Percentiles rank a stretch among this genome's conserved stretches.
phyloP scores from a whole-genome alignment of 1,140 invertebrate genomes.

The Lordiphosa collinella region DNA sequence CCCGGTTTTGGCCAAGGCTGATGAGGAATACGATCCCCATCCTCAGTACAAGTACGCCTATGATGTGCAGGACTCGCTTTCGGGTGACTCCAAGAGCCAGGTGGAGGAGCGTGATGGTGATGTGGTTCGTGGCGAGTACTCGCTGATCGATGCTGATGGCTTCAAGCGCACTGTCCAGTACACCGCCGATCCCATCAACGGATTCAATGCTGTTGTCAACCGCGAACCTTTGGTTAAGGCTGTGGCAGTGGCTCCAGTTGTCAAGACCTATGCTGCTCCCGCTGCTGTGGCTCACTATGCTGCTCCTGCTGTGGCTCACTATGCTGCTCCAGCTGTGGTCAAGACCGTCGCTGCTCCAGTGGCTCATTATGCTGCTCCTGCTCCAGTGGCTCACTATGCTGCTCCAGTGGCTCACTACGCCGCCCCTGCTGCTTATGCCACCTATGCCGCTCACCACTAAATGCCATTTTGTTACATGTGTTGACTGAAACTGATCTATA shows the following conservation, averaged over 20 bases:
- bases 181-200: slow-evolving; percentile 67
- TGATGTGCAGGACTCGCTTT: slow-evolving; percentile 80
- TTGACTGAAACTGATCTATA: slow-evolving; percentile 22
- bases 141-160: slow-evolving; percentile 67
- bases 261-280: slow-evolving; percentile 21
- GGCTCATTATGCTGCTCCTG: slow-evolving; percentile 59
- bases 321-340: slow-evolving; percentile 28
- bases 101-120: slow-evolving; percentile 82
- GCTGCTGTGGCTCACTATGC: slow-evolving; percentile 41
- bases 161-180: slow-evolving; percentile 72
- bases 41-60: slow-evolving; percentile 80
- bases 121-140: slow-evolving; percentile 76
- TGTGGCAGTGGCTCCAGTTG: slow-evolving; percentile 34
- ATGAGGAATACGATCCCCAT: slow-evolving; percentile 72
- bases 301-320: slow-evolving; percentile 42
- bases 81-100: slow-evolving; percentile 82
- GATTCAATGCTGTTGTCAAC: slow-evolving; percentile 77
- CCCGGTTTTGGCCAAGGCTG: slow-evolving; percentile 37
- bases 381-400: slow-evolving; percentile 13
- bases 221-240: slow-evolving; percentile 67
- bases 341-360: slow-evolving; percentile 8
- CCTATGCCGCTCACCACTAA: slow-evolving; percentile 36
- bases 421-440: slow-evolving; percentile 42
- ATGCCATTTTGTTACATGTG: slow-evolving; percentile 42
- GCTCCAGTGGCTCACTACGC: slow-evolving; percentile 44